Conservation (phyloP, 2,888 invertebrate species). For the Dicyrtoma fusca region DNA sequence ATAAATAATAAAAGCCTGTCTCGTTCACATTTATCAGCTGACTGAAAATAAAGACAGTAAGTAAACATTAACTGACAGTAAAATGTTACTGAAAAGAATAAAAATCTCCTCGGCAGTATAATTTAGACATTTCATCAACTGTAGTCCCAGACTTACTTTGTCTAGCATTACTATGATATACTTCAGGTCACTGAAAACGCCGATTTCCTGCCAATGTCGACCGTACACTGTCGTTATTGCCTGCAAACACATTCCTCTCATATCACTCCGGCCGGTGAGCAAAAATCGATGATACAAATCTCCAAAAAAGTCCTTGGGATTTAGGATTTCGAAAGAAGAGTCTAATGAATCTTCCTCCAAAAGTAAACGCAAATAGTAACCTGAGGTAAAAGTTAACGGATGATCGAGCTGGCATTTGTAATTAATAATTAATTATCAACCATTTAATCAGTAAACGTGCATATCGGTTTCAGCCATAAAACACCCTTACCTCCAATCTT, state of each 20-base stretch:
- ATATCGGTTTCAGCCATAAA: neutral
- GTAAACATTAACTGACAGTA: too few relatives aligned
- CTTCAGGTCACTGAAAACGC: slow-evolving; percentile 94
- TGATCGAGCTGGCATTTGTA: neutral
- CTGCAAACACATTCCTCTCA: slow-evolving; percentile 97
- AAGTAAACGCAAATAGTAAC: slow-evolving; percentile 93
- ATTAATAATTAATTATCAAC: neutral
- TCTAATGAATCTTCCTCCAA: slow-evolving; percentile 80
- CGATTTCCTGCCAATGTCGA: slow-evolving; percentile 94
- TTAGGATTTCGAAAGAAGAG: slow-evolving; percentile 62
- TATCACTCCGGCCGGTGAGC: slow-evolving; percentile 83
- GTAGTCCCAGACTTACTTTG: slow-evolving; percentile 69
- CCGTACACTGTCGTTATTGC: slow-evolving; percentile 98
- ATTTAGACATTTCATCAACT: too few relatives aligned
- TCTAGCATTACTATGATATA: slow-evolving; percentile 95
- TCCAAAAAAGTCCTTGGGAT: slow-evolving; percentile 83
- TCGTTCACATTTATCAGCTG: slow-evolving; percentile 83
- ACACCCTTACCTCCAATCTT: slow-evolving; percentile 76
- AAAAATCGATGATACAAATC: slow-evolving; percentile 97
- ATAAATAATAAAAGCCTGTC: slow-evolving; percentile 91
- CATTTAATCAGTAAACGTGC: neutral
- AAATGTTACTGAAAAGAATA: too few relatives aligned
- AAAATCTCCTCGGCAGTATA: too few relatives aligned
- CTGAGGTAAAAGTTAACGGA: slow-evolving; percentile 9
- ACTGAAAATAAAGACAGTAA: slow-evolving; percentile 66